Evolutionary conservation across 2,888 invertebrate species (phyloP).

Genomic region (Chloroclysta siterata): DNA sequence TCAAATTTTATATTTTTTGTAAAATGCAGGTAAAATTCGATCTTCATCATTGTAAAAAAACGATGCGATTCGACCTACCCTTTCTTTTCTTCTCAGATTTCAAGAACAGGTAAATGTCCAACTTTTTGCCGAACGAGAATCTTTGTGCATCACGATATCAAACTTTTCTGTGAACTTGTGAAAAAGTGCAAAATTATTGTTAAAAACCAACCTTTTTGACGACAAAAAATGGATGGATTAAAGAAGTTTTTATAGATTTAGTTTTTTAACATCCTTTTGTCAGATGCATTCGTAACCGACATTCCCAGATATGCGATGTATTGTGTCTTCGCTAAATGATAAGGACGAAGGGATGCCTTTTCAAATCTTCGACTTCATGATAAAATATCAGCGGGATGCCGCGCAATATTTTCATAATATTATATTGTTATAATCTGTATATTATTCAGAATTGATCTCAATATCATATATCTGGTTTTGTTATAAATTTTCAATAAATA

Average conservation of each 20-base stretch:
- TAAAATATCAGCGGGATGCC: slow-evolving; percentile 79
- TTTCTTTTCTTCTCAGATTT: slow-evolving; percentile 81
- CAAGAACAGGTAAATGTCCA: slow-evolving; percentile 81
- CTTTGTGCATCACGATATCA: slow-evolving; percentile 78
- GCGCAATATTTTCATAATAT: slow-evolving; percentile 76
- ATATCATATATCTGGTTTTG: slow-evolving; percentile 23
- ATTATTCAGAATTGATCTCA: slow-evolving; percentile 46
- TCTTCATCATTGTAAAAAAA: slow-evolving; percentile 64
- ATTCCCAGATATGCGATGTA: slow-evolving; percentile 79
- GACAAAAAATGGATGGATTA: slow-evolving; percentile 71
- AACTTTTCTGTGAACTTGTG: slow-evolving; percentile 71
- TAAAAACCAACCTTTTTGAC: slow-evolving; percentile 71
- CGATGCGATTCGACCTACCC: slow-evolving; percentile 75
- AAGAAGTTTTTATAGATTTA: slow-evolving; percentile 66
- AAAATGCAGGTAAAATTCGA: slow-evolving; percentile 71
- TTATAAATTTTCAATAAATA: slow-evolving; percentile 36
- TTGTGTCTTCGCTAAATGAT: slow-evolving; percentile 77
- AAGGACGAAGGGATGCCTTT: slow-evolving; percentile 66
- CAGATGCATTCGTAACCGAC: slow-evolving; percentile 75
- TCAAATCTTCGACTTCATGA: slow-evolving; percentile 75
- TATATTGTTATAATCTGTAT: slow-evolving; percentile 65
- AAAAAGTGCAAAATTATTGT: slow-evolving; percentile 73
- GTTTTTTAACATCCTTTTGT: slow-evolving; percentile 81
- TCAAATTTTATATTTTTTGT: slow-evolving; percentile 58
- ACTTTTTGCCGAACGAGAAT: slow-evolving; percentile 72